These are phyloP conservation scores for Caiman crocodilus DNA, from an alignment of 2,797 vertebrate species.

Conservation along the genomic window DNA sequence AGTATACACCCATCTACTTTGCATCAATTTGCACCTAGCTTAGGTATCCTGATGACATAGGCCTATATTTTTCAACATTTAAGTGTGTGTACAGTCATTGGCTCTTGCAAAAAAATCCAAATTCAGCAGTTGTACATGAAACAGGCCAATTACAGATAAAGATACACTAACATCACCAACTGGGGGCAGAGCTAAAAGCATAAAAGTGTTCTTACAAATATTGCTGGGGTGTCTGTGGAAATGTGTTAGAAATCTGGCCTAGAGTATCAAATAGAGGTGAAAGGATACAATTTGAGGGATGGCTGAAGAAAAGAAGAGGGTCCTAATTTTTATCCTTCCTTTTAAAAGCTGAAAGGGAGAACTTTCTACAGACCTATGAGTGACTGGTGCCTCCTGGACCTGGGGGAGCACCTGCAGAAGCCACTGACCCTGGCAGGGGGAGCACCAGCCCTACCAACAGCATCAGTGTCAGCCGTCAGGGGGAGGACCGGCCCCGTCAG, in stretches of 20 bases:
- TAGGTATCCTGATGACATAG: rapidly evolving
- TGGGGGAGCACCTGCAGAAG: too few species aligned
- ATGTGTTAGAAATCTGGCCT: not conserved
- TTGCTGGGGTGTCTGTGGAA: not conserved
- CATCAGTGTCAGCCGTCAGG: too few species aligned
- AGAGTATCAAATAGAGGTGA: not conserved
- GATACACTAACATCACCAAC: rapidly evolving
- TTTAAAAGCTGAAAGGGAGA: not conserved
- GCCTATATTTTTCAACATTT: not conserved
- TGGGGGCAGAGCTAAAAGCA: not conserved
- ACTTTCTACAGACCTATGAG: not conserved
- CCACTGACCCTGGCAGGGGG: too few species aligned
- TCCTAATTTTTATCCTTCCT: not conserved
- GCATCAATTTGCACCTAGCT: not conserved
- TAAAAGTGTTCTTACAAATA: not conserved
- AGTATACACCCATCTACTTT: not conserved
- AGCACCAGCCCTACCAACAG: too few species aligned
- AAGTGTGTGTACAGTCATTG: not conserved
- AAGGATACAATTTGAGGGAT: not conserved
- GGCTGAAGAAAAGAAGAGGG: not conserved
- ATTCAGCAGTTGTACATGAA: rapidly evolving
- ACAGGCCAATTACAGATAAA: not conserved
- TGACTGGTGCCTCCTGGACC: too few species aligned
- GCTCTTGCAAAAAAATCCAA: not conserved
- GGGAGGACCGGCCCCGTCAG: too few species aligned